phyloP scores from a whole-genome alignment of 2,797 vertebrate species.

The Netta rufina region DNA sequence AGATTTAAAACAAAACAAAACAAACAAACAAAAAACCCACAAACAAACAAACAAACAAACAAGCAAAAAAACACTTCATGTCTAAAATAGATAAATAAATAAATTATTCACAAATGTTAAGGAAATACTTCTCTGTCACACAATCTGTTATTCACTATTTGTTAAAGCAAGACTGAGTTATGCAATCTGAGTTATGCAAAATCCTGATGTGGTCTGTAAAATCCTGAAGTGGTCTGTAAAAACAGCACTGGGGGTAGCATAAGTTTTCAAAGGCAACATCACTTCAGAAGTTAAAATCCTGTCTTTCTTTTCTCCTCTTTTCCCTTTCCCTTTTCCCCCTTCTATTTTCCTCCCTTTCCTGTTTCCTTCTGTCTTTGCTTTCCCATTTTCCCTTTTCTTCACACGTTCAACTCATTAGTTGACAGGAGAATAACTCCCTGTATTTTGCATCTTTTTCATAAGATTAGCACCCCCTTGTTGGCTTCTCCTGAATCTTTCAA shows the following conservation, averaged over 20 bases:
- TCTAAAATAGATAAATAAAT: background rate
- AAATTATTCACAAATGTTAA: background rate
- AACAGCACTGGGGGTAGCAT: rapidly evolving
- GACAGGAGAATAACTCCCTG: background rate
- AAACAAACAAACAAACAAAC: no score
- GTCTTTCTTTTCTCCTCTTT: background rate
- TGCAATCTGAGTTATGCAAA: background rate
- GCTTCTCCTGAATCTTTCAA: background rate
- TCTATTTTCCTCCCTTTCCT: background rate
- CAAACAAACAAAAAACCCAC: no score
- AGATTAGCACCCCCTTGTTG: background rate
- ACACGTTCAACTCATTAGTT: background rate
- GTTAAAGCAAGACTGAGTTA: background rate
- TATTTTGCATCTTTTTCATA: background rate
- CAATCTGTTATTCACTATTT: background rate
- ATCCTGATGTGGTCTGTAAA: background rate
- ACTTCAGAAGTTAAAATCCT: background rate
- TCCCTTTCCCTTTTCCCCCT: background rate
- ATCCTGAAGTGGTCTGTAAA: background rate
- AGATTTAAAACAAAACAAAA: background rate
- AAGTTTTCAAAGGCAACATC: background rate
- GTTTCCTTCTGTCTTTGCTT: background rate
- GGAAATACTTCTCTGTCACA: background rate
- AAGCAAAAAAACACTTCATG: background rate
- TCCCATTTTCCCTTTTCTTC: background rate